Conservation (phyloP, 2,797 vertebrate genomes). For the Sphenopsis melanotis region DNA sequence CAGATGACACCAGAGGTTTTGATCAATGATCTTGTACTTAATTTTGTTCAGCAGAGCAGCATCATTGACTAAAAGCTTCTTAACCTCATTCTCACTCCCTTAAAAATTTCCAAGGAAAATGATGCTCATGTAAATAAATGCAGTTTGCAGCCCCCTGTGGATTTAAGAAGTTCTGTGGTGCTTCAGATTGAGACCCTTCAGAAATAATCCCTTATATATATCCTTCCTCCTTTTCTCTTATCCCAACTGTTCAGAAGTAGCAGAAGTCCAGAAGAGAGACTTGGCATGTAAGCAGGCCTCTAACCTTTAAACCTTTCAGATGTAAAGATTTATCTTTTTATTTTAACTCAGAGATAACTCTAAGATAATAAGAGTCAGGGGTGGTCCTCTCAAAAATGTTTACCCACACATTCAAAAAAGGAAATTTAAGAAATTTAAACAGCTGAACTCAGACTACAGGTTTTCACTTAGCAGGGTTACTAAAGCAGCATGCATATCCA, state of each 20-base stretch:
- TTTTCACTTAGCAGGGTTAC: background rate
- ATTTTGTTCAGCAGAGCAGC: background rate
- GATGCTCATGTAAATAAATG: background rate
- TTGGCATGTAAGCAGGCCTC: background rate
- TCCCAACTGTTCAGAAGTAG: accelerated
- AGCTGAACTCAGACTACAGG: background rate
- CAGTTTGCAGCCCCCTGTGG: background rate
- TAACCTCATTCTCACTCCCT: background rate
- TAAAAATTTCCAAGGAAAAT: background rate
- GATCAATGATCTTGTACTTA: background rate
- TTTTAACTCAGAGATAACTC: background rate
- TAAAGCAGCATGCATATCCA: background rate
- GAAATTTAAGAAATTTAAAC: background rate
- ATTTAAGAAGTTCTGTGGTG: background rate
- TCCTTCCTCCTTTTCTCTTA: background rate
- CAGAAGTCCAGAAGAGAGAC: background rate
- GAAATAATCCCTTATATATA: background rate
- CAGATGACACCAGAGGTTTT: background rate
- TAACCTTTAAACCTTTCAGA: background rate
- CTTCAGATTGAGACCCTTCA: background rate
- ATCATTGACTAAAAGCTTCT: background rate
- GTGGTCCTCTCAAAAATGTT: background rate
- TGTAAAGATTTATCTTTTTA: background rate
- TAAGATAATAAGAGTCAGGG: background rate
- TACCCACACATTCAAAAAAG: accelerated